These are phyloP conservation scores for Hylaeus volcanicus DNA, from an alignment of 1,140 invertebrate species.

Conservation along the genomic window DNA sequence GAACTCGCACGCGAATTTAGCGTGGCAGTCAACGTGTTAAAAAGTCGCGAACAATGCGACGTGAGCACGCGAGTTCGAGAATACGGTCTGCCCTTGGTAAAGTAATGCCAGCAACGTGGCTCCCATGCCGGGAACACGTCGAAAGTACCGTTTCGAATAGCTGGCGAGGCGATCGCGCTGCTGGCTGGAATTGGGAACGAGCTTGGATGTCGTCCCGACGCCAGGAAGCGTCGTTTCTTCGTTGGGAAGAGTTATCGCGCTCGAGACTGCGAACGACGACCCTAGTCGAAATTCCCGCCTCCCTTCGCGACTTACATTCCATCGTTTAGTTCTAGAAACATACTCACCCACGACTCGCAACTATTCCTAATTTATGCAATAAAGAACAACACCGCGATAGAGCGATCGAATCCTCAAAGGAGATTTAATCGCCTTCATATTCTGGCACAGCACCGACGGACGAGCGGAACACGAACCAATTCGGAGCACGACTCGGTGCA, in stretches of 20 bases:
- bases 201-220: neutral
- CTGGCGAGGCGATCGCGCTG: slow-evolving; percentile 37
- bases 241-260: neutral
- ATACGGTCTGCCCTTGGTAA: slow-evolving; percentile 20
- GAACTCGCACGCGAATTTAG: too few species aligned
- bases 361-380: too few species aligned
- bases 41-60: slow-evolving; percentile 38
- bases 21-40: neutral
- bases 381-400: too few species aligned
- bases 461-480: neutral
- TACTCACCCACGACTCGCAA: too few species aligned
- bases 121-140: slow-evolving; percentile 29
- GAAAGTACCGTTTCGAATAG: slow-evolving; percentile 32
- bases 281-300: neutral
- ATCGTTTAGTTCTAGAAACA: too few species aligned
- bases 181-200: slow-evolving; percentile 16
- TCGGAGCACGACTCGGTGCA: neutral
- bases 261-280: too few species aligned
- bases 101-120: slow-evolving; percentile 33
- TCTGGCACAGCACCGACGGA: neutral
- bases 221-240: neutral
- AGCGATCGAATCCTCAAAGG: too few species aligned
- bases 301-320: too few species aligned
- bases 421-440: neutral
- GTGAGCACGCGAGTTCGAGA: slow-evolving; percentile 21